These are phyloP conservation scores for Stylophora pistillata DNA, from an alignment of 64 coral and sea anemone genomes.

Conservation along the genomic window DNA sequence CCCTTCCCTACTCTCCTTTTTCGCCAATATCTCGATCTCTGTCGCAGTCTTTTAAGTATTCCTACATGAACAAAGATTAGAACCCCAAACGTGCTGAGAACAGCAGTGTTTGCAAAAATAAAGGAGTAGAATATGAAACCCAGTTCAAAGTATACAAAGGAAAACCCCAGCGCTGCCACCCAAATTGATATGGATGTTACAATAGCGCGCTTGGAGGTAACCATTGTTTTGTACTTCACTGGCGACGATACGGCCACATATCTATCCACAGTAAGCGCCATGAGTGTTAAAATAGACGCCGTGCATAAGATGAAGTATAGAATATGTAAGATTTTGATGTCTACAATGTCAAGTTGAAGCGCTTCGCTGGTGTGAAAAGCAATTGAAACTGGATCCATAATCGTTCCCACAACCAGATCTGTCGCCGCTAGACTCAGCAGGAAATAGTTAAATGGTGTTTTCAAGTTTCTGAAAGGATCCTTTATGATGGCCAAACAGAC, in stretches of 20 bases:
- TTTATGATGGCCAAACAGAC: conserved; percentile 74
- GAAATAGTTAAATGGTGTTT: conserved; percentile 80
- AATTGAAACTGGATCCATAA: conserved; percentile 76
- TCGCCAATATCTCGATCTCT: conserved; percentile 42
- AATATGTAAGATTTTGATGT: conserved; percentile 52
- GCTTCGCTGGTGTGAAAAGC: conserved; percentile 64
- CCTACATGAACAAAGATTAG: conserved; percentile 63
- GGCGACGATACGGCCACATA: conserved; percentile 71
- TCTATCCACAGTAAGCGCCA: conserved; percentile 62
- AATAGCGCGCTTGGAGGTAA: conserved; percentile 61
- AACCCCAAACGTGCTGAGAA: conserved; percentile 68
- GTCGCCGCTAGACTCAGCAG: conserved; percentile 66
- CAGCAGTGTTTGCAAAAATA: conserved; percentile 73
- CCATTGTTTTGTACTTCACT: conserved; percentile 52
- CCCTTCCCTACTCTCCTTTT: not conserved
- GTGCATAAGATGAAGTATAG: conserved; percentile 69
- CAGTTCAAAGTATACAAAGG: conserved; percentile 62
- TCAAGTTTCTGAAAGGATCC: conserved; percentile 75
- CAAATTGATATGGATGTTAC: conserved; percentile 55
- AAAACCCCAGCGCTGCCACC: conserved; percentile 42
- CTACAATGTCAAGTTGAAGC: conserved; percentile 40
- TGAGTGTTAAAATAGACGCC: conserved; percentile 60
- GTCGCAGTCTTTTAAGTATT: conserved; percentile 46
- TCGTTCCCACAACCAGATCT: conserved; percentile 63
- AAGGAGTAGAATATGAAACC: conserved; percentile 73